These are phyloP conservation scores for Drosophila leonis DNA, from an alignment of 2,888 invertebrate genomes.

Conservation along the genomic window DNA sequence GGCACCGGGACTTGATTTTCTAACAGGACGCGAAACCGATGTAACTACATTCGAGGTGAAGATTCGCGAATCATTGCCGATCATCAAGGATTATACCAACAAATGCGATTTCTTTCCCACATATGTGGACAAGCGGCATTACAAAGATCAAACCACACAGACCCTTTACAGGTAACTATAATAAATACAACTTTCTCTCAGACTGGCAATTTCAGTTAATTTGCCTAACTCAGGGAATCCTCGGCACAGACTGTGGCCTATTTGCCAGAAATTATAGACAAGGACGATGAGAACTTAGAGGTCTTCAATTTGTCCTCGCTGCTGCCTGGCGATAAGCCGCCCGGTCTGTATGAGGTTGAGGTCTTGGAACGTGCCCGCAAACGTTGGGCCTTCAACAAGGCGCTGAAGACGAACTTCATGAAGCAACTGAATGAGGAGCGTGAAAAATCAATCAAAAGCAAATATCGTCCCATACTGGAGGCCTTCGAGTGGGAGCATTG, in stretches of 20 bases:
- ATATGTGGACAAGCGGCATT: slow-evolving; percentile 48
- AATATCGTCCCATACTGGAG: slow-evolving; percentile 88
- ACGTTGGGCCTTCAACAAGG: slow-evolving; percentile 88
- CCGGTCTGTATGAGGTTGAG: slow-evolving; percentile 85
- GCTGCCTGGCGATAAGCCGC: slow-evolving; percentile 75
- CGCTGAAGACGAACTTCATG: slow-evolving; percentile 86
- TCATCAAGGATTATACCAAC: slow-evolving; percentile 38
- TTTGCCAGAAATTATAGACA: slow-evolving; percentile 74
- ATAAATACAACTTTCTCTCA: neutral
- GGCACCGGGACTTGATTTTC: slow-evolving; percentile 62
- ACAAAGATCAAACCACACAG: slow-evolving; percentile 80
- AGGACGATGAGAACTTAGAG: slow-evolving; percentile 73
- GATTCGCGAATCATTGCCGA: slow-evolving; percentile 54
- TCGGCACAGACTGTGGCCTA: slow-evolving; percentile 84
- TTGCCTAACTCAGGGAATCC: slow-evolving; percentile 75
- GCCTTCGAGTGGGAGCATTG: slow-evolving; percentile 94
- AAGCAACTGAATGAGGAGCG: slow-evolving; percentile 87
- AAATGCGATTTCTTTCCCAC: slow-evolving; percentile 64
- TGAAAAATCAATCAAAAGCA: slow-evolving; percentile 57
- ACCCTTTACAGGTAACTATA: slow-evolving; percentile 83
- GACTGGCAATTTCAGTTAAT: neutral
- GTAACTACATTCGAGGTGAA: slow-evolving; percentile 70
- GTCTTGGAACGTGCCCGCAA: slow-evolving; percentile 90
- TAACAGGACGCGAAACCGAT: slow-evolving; percentile 45
- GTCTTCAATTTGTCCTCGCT: slow-evolving; percentile 79